Evolutionary conservation across 2,888 invertebrate species (phyloP).

Genomic region (Melanostoma scalare): DNA sequence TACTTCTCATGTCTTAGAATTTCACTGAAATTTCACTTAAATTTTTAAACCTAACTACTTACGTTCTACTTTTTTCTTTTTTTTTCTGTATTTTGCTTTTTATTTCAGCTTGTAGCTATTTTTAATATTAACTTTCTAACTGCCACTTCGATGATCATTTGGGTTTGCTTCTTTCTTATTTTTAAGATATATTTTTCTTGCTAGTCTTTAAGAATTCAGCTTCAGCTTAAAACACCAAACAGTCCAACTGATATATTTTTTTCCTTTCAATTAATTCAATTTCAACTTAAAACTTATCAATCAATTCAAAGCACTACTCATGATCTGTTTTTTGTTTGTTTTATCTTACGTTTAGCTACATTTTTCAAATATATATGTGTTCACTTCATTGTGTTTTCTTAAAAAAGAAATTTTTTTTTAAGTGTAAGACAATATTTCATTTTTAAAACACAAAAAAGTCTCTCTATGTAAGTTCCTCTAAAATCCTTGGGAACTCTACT

Average conservation of each 20-base stretch:
- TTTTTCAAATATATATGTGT: slow-evolving; percentile 65
- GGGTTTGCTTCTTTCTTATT: slow-evolving; percentile 33
- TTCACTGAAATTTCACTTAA: slow-evolving; percentile 73
- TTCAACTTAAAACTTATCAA: slow-evolving; percentile 60
- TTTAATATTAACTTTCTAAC: slow-evolving; percentile 54
- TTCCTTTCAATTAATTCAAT: slow-evolving; percentile 38
- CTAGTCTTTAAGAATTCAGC: slow-evolving; percentile 64
- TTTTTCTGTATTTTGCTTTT: slow-evolving; percentile 46
- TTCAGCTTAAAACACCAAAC: slow-evolving; percentile 69
- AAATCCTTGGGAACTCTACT: slow-evolving; percentile 65
- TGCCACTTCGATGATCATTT: slow-evolving; percentile 70
- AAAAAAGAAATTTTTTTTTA: slow-evolving; percentile 66
- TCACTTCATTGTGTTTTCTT: slow-evolving; percentile 70
- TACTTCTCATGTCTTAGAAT: slow-evolving; percentile 64
- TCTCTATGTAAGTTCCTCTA: slow-evolving; percentile 71
- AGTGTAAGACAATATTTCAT: slow-evolving; percentile 65
- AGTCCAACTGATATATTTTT: slow-evolving; percentile 69
- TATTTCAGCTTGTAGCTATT: slow-evolving; percentile 64
- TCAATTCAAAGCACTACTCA: slow-evolving; percentile 72
- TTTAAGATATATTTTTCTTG: slow-evolving; percentile 51
- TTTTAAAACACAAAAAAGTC: slow-evolving; percentile 68
- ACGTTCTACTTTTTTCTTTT: slow-evolving; percentile 53
- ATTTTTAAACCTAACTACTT: slow-evolving; percentile 75
- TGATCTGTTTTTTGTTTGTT: slow-evolving; percentile 55
- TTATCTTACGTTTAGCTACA: slow-evolving; percentile 64